phyloP scores from a whole-genome alignment of 2,888 invertebrate genomes.

The Cephus sareptanus region DNA sequence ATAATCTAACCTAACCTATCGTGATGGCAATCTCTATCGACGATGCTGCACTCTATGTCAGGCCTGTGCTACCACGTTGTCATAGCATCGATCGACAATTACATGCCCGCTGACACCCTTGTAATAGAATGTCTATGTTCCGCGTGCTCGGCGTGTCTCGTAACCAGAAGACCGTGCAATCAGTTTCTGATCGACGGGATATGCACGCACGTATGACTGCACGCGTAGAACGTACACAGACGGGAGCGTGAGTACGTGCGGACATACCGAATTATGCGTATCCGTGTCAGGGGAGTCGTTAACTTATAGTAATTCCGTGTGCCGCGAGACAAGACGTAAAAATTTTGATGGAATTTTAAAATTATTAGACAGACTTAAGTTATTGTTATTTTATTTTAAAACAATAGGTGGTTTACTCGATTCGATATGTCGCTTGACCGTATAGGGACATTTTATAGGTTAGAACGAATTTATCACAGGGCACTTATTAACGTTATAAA shows the following conservation, averaged over 20 bases:
- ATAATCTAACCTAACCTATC: neutral
- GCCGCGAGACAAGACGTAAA: neutral
- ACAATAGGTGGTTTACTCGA: neutral
- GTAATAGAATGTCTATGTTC: constrained; percentile 49
- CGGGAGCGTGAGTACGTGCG: constrained; percentile 6
- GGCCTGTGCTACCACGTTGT: constrained; percentile 37
- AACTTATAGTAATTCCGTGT: constrained; percentile 20
- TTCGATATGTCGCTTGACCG: neutral
- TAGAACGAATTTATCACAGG: neutral
- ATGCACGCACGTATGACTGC: constrained; percentile 16
- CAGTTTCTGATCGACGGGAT: constrained; percentile 45
- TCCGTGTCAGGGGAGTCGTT: constrained; percentile 45
- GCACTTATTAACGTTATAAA: neutral
- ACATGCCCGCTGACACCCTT: constrained; percentile 51
- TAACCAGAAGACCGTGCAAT: constrained; percentile 56
- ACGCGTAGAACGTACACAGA: neutral
- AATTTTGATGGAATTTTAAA: neutral
- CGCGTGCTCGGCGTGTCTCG: constrained; percentile 57
- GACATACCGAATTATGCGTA: constrained; percentile 38
- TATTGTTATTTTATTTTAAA: neutral
- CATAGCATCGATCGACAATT: constrained; percentile 47
- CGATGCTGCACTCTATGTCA: neutral
- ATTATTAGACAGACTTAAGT: neutral
- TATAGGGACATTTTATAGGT: neutral
- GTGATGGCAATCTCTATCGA: neutral